A percentile compares a stretch with the other conserved stretches of the same genome.
Evolutionary conservation across 2,113 vertebrate species (phyloP).

Genomic region (Microcebus tavaratra): DNA sequence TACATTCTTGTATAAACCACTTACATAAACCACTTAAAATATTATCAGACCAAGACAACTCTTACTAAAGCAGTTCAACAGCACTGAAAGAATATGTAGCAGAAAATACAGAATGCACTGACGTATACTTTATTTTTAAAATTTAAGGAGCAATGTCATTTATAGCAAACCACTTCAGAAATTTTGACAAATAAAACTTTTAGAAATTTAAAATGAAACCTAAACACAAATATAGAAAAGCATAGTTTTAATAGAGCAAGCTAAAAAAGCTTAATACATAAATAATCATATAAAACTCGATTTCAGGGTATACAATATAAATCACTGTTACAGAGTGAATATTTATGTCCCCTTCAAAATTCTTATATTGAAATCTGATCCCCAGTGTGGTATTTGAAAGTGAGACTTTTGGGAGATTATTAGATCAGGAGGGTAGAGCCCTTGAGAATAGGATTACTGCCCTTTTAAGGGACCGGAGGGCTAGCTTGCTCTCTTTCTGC

Average conservation of each 20-base stretch:
- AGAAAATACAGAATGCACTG: not conserved
- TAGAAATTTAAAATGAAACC: slow-evolving; percentile 39
- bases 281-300: slow-evolving; percentile 12
- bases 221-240: slow-evolving; percentile 30
- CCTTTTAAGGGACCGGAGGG: not conserved
- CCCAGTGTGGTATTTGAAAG: not conserved
- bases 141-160: not conserved
- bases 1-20: slow-evolving; percentile 34
- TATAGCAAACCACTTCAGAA: not conserved
- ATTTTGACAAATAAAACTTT: slow-evolving; percentile 37
- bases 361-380: not conserved
- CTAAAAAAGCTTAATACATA: not conserved
- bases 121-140: not conserved
- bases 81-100: not conserved
- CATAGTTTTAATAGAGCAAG: not conserved
- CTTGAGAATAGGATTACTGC: not conserved
- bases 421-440: not conserved
- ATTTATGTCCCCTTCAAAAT: not conserved
- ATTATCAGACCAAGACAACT: not conserved
- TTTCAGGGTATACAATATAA: not conserved
- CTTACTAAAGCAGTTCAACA: slow-evolving; percentile 19
- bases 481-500: not conserved
- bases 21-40: slow-evolving; percentile 25
- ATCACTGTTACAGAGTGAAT: not conserved
- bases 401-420: not conserved